phyloP scores from a whole-genome alignment of 2,888 invertebrate species.

The Cordilura impudica region DNA sequence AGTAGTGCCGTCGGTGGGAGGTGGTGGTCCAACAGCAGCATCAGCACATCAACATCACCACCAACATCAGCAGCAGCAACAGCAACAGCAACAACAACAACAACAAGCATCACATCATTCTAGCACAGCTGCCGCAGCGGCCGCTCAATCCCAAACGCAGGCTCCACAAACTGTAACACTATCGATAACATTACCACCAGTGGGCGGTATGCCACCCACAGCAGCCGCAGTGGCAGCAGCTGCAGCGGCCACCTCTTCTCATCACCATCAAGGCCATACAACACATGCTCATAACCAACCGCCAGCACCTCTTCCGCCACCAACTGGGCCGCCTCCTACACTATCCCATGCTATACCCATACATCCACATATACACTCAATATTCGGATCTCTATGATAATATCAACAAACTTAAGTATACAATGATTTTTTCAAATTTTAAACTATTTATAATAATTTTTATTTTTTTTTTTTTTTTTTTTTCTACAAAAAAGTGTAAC shows the following conservation, averaged over 20 bases:
- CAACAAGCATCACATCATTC: conserved; percentile 65
- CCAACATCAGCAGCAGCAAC: conserved; percentile 65
- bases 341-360: conserved; percentile 76
- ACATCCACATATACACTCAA: conserved; percentile 78
- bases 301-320: conserved; percentile 63
- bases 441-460: neutral
- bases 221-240: conserved; percentile 70
- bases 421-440: conserved; percentile 48
- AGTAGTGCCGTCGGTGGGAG: conserved; percentile 68
- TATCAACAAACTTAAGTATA: conserved; percentile 71
- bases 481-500: neutral
- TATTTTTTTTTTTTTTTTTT: neutral
- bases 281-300: conserved; percentile 60
- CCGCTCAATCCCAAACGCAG: conserved; percentile 46
- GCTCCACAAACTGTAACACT: conserved; percentile 75
- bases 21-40: conserved; percentile 68
- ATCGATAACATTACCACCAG: conserved; percentile 75
- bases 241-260: conserved; percentile 65
- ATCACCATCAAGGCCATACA: conserved; percentile 65
- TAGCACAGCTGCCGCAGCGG: conserved; percentile 46
- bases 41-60: conserved; percentile 65
- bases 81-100: conserved; percentile 64
- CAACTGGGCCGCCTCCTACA: conserved; percentile 71
- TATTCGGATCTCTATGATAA: conserved; percentile 79
- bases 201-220: conserved; percentile 68